Evolutionary conservation across 1,140 invertebrate genomes (phyloP).

Genomic region (Streblospio benedicti): DNA sequence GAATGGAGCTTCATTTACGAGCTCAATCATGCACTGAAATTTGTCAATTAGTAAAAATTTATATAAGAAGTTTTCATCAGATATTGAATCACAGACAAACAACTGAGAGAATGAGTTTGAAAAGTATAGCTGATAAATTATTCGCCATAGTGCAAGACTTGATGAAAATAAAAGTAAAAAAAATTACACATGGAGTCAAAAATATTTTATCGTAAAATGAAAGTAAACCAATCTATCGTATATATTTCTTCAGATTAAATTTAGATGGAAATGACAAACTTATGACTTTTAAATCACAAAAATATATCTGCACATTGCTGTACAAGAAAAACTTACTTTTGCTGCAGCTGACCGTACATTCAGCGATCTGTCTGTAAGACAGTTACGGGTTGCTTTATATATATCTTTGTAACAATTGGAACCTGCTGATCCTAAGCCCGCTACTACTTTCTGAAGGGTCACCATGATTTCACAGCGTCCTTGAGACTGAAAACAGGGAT

Average conservation of each 20-base stretch:
- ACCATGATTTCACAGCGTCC: slow-evolving; percentile 92
- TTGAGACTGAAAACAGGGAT: slow-evolving; percentile 59
- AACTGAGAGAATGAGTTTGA: no score
- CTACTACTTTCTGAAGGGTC: slow-evolving; percentile 77
- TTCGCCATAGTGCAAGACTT: no score
- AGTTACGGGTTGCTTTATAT: slow-evolving; percentile 76
- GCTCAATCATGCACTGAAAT: slow-evolving; percentile 69
- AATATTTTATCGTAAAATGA: no score
- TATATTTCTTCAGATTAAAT: no score
- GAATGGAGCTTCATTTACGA: slow-evolving; percentile 80
- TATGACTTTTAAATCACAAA: no score
- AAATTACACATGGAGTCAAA: no score
- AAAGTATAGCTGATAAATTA: no score
- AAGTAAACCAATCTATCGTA: no score
- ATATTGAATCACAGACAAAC: neutral
- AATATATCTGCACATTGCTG: no score
- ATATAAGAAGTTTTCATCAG: neutral
- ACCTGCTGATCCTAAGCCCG: slow-evolving; percentile 80
- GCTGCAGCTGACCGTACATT: slow-evolving; percentile 78
- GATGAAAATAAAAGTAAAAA: no score
- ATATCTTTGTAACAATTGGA: slow-evolving; percentile 82
- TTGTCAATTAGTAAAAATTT: neutral
- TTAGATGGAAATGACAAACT: no score
- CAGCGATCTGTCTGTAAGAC: slow-evolving; percentile 81
- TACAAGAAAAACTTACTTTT: slow-evolving; percentile 60